Evolutionary conservation across 2,888 invertebrate species (phyloP), one percentile per base, ranked within the genome.

Genomic region (Drosophila antonietae): DNA sequence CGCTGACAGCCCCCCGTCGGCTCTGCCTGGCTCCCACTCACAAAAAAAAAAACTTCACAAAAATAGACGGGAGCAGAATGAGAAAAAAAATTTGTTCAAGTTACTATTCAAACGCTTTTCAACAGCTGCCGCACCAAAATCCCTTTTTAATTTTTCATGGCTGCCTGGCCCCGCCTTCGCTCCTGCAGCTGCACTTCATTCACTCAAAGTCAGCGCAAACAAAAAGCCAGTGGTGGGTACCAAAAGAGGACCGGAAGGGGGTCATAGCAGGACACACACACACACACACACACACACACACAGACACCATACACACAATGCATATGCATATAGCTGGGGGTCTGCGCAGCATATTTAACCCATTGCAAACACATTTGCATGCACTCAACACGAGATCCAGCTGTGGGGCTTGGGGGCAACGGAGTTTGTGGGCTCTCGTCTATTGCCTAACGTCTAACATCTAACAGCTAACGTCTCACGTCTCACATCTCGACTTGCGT

Each of bases 111-210:
- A 88, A 83, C 75, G 89, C 66, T 77, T 80, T 81, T 84, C 78
- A 88, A 73, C 88, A 89, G 78, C 83, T 81, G 84, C 89, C 81
- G 84, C 89, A 72, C 72, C 73, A 76, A 81, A 79, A 83, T 85
- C 84, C 89, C 84, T 87, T 89, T 85, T 89, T 85, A 85, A 85
- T 85, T 85, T 85, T 85, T 85, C 89, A 84, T 84, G 61, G 76
- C 75, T 80, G 62, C 65, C 59, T 33, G n/a, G 41, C 55, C 18
- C 60, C 28, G 28, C n/a, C 39, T 8, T 28, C 12, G 44, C n/a
- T 9, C 52, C 39, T 28, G 35, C 52, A 18, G 35, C 66, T 52
- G 68, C 78, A 73, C 73, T 73, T 66, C 66, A 66, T 71, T 73
- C 78, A 73, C 83, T 84, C 81, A 84, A 86, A 84, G 84, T 87